Conservation (phyloP, 2,797 vertebrate species). For the Buphagus erythrorhynchus region DNA sequence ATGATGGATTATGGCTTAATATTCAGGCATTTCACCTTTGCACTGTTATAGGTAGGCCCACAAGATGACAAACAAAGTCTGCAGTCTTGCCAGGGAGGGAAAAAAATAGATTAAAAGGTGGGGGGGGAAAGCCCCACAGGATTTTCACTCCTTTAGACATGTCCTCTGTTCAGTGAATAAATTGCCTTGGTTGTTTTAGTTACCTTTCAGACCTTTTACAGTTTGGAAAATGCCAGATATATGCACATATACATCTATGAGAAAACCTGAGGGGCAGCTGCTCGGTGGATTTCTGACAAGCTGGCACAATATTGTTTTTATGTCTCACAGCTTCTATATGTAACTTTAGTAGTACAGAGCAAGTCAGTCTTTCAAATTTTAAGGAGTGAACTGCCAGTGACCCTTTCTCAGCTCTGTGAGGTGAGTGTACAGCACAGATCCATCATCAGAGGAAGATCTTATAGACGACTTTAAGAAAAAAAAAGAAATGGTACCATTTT, state of each 20-base stretch:
- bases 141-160: background rate
- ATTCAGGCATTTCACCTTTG: slow-evolving; percentile 79
- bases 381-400: slow-evolving; percentile 52
- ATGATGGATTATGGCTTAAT: slow-evolving; percentile 83
- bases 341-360: slow-evolving; percentile 44
- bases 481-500: background rate
- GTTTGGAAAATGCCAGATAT: background rate
- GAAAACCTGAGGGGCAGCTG: slow-evolving; percentile 17
- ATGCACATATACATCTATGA: background rate
- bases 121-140: accelerated
- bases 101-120: background rate
- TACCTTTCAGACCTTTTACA: background rate
- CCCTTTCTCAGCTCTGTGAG: slow-evolving; percentile 57
- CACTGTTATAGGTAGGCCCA: slow-evolving; percentile 66
- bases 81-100: slow-evolving; percentile 17
- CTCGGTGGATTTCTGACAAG: background rate
- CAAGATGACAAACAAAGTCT: slow-evolving; percentile 56
- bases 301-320: slow-evolving; percentile 41
- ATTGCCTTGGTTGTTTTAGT: background rate
- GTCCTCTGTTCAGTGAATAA: background rate
- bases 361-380: slow-evolving; percentile 30
- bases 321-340: slow-evolving; percentile 3
- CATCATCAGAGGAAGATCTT: background rate
- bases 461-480: background rate
- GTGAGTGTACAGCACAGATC: slow-evolving; percentile 26